Percentiles rank a stretch among this genome's conserved stretches.
These are phyloP conservation scores for Ethmia dodecea DNA, from an alignment of 2,888 invertebrate species.

Conservation along the genomic window DNA sequence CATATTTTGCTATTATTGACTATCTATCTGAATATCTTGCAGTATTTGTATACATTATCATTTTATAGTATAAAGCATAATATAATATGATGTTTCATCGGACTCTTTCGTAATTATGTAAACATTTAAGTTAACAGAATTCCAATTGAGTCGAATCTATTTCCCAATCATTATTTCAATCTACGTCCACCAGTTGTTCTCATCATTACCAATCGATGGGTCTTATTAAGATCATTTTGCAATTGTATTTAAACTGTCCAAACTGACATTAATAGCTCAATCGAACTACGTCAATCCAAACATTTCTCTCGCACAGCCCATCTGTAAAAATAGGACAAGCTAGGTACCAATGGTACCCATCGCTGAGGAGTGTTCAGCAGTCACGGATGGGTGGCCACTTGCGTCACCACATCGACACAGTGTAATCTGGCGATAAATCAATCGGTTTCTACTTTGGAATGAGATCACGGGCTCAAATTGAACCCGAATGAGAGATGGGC, in stretches of 20 bases:
- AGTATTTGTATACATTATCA: too few relatives aligned
- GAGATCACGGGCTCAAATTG: slow-evolving; percentile 64
- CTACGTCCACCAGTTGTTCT: too few relatives aligned
- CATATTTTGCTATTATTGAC: too few relatives aligned
- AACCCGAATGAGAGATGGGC: slow-evolving; percentile 46
- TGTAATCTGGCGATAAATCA: slow-evolving; percentile 48
- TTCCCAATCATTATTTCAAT: too few relatives aligned
- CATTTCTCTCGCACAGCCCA: slow-evolving; percentile 43
- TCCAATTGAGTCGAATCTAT: too few relatives aligned
- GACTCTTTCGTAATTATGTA: too few relatives aligned
- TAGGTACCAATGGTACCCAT: slow-evolving; percentile 37
- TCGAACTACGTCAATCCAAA: slow-evolving; percentile 23
- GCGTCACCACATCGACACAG: slow-evolving; percentile 62
- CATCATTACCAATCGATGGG: too few relatives aligned
- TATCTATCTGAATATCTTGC: too few relatives aligned
- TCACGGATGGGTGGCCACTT: slow-evolving; percentile 62
- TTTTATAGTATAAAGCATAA: too few relatives aligned
- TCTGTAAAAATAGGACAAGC: slow-evolving; percentile 60
- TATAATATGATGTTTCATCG: too few relatives aligned
- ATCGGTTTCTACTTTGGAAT: slow-evolving; percentile 55
- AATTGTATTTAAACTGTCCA: not conserved
- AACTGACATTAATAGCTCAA: not conserved
- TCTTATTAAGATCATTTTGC: too few relatives aligned
- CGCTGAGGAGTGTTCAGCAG: slow-evolving; percentile 66
- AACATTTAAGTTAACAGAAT: too few relatives aligned